These are phyloP conservation scores for Acronicta aceris DNA, from an alignment of 2,888 invertebrate species.

Conservation along the genomic window DNA sequence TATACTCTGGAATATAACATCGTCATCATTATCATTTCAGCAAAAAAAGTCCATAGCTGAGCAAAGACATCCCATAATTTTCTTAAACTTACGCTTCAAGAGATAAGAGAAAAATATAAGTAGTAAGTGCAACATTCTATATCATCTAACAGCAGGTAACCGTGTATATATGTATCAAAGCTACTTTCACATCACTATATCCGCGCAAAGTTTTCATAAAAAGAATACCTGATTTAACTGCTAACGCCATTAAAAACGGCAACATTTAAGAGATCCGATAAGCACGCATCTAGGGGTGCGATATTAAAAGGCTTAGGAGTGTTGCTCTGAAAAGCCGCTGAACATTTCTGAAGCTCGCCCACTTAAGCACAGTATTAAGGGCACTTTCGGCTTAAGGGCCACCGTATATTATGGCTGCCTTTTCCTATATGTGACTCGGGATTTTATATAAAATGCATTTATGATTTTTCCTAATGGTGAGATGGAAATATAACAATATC, in stretches of 20 bases:
- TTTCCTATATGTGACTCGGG: constrained; percentile 64
- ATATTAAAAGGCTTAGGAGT: constrained; percentile 88
- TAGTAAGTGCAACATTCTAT: too few relatives aligned
- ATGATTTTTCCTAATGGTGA: constrained; percentile 13
- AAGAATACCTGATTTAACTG: constrained; percentile 56
- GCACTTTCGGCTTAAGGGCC: constrained; percentile 83
- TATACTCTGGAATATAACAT: too few relatives aligned
- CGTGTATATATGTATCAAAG: not conserved
- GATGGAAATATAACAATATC: not conserved
- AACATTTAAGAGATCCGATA: constrained; percentile 74
- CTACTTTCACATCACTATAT: constrained; percentile 5
- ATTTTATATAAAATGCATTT: constrained; percentile 58
- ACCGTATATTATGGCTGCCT: constrained; percentile 82
- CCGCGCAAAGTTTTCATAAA: constrained; percentile 23
- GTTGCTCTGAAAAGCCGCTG: constrained; percentile 87
- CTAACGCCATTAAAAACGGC: constrained; percentile 80
- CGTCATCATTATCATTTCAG: too few relatives aligned
- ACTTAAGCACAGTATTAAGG: constrained; percentile 88
- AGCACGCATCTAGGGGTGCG: constrained; percentile 76
- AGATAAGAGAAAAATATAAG: too few relatives aligned
- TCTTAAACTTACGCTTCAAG: too few relatives aligned
- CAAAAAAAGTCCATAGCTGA: too few relatives aligned
- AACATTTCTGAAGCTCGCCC: constrained; percentile 85
- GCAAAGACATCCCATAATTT: too few relatives aligned
- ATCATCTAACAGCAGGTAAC: not conserved